phyloP scores from a whole-genome alignment of 2,888 invertebrate genomes.

The Pecten maximus region DNA sequence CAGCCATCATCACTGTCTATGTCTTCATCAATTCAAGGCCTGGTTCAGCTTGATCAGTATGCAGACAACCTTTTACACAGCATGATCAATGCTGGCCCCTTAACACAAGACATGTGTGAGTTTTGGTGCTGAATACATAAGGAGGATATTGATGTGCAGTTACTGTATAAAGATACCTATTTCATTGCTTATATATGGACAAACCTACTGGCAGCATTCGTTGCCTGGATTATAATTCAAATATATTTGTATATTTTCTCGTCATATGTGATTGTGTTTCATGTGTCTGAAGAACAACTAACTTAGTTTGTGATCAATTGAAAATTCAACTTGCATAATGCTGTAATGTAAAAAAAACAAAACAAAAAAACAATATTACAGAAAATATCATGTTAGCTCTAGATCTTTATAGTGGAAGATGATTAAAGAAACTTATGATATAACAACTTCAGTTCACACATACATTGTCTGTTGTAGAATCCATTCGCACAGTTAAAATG shows the following conservation, averaged over 20 bases:
- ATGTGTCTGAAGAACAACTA: not conserved
- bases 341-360: not conserved
- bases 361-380: too few relatives aligned
- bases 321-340: not conserved
- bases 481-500: too few relatives aligned
- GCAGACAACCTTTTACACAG: not conserved
- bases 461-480: too few relatives aligned
- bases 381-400: too few relatives aligned
- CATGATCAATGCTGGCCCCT: not conserved
- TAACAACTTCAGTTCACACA: too few relatives aligned
- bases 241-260: not conserved
- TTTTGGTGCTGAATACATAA: not conserved
- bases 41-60: not conserved
- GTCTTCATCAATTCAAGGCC: conserved; percentile 70
- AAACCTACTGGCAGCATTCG: not conserved
- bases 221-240: not conserved
- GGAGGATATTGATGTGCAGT: not conserved
- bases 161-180: not conserved
- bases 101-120: not conserved
- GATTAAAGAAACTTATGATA: too few relatives aligned
- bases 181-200: not conserved
- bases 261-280: not conserved
- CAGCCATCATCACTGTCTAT: conserved; percentile 64
- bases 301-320: not conserved
- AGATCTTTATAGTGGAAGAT: too few relatives aligned